These are phyloP conservation scores for Tetrax tetrax DNA, from an alignment of 2,113 vertebrate species.

Conservation along the genomic window DNA sequence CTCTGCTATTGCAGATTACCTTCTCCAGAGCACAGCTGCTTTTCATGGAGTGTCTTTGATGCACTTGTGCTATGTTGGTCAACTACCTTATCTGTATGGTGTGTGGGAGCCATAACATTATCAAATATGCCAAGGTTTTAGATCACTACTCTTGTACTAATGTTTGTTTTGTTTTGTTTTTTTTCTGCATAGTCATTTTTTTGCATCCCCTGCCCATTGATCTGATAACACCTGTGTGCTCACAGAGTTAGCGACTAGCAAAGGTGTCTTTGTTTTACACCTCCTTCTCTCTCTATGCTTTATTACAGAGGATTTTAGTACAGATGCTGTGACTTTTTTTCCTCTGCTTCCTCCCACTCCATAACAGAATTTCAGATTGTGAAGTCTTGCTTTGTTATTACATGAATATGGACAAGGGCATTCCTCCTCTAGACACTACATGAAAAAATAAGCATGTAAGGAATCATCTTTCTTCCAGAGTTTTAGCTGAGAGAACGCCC, in stretches of 20 bases:
- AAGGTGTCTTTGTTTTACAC: slow-evolving; percentile 1
- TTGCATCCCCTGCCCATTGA: not conserved
- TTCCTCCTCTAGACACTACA: not conserved
- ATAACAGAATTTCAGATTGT: not conserved
- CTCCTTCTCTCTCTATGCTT: not conserved
- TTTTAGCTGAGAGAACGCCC: not conserved
- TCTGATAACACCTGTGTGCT: slow-evolving; percentile 24
- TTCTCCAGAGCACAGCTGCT: not conserved
- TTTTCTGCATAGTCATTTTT: not conserved
- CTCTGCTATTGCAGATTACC: not conserved
- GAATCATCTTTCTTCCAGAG: not conserved
- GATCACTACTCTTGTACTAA: not conserved
- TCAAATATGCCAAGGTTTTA: not conserved
- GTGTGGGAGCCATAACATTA: not conserved
- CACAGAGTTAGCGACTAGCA: not conserved
- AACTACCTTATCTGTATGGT: not conserved
- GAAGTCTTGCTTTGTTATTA: slow-evolving; percentile 24
- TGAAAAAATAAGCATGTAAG: not conserved
- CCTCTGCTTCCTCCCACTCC: not conserved
- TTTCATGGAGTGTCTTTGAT: not conserved
- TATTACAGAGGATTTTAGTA: not conserved
- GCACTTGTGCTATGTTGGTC: not conserved
- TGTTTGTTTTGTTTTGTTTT: not conserved
- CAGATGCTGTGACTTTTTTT: not conserved
- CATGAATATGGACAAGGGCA: not conserved